Percentiles rank a stretch among this genome's conserved stretches.
These are phyloP conservation scores for Lobophora halterata DNA, from an alignment of 2,888 invertebrate species.

Conservation along the genomic window DNA sequence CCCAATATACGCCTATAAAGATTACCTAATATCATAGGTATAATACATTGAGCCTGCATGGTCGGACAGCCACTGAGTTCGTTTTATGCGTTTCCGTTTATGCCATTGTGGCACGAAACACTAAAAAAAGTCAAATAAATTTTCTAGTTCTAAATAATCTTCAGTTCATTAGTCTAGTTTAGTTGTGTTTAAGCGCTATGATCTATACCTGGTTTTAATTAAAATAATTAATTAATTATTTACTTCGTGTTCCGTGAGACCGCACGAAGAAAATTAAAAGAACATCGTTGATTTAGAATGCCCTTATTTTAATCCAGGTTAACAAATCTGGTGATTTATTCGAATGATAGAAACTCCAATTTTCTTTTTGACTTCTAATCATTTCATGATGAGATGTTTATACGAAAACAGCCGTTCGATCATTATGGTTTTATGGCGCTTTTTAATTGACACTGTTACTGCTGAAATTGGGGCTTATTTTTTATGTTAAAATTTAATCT, in stretches of 20 bases:
- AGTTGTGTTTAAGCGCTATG: conserved; percentile 28
- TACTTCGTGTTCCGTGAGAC: conserved; percentile 40
- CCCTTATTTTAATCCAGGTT: conserved; percentile 34
- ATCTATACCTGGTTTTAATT: conserved; percentile 45
- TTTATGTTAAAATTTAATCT: conserved; percentile 11
- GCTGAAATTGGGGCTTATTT: conserved; percentile 12
- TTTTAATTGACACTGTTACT: conserved; percentile 15
- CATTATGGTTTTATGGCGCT: conserved; percentile 20
- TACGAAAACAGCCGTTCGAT: conserved; percentile 11
- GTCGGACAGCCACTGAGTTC: conserved; percentile 32
- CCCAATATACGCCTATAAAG: no score
- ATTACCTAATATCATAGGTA: no score
- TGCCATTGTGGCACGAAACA: no score
- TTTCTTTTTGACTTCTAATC: conserved; percentile 14
- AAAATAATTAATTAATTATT: conserved; percentile 37
- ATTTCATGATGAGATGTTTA: conserved; percentile 19
- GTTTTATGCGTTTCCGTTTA: background rate
- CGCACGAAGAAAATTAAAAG: conserved; percentile 39
- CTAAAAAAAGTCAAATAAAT: conserved; percentile 3
- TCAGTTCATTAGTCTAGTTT: conserved; percentile 8
- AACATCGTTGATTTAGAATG: conserved; percentile 30
- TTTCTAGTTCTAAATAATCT: background rate
- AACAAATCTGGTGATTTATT: conserved; percentile 32
- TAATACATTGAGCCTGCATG: no score
- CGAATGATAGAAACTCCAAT: conserved; percentile 18